These are phyloP conservation scores for Siniperca chuatsi DNA, from an alignment of 2,113 vertebrate genomes.

Conservation along the genomic window DNA sequence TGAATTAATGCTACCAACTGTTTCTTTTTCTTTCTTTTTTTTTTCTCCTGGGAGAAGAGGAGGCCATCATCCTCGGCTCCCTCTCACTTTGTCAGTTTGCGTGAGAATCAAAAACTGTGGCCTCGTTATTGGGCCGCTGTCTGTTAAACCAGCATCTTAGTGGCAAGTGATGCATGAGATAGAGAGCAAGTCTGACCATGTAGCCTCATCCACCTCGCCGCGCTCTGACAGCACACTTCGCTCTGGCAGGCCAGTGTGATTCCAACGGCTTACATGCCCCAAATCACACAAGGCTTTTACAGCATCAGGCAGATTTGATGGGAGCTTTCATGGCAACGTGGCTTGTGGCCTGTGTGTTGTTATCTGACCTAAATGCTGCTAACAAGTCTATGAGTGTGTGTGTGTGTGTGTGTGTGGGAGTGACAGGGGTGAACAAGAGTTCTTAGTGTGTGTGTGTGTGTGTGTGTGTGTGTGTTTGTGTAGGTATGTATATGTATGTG, in stretches of 20 bases:
- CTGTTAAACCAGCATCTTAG: slow-evolving; percentile 73
- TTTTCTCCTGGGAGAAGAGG: not conserved
- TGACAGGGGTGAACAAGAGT: slow-evolving; percentile 58
- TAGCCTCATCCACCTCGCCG: slow-evolving; percentile 64
- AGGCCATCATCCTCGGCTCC: slow-evolving; percentile 49
- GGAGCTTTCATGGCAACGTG: slow-evolving; percentile 81
- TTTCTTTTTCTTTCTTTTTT: not conserved
- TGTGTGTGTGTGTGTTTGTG: not conserved
- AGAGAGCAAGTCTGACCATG: slow-evolving; percentile 71
- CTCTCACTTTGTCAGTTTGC: slow-evolving; percentile 68
- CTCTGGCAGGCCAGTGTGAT: slow-evolving; percentile 77
- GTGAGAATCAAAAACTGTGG: slow-evolving; percentile 65
- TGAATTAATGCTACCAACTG: slow-evolving; percentile 30
- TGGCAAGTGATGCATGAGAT: slow-evolving; percentile 79
- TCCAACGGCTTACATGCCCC: slow-evolving; percentile 84
- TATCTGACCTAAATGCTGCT: slow-evolving; percentile 87
- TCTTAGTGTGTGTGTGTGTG: slow-evolving; percentile 33
- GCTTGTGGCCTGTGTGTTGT: slow-evolving; percentile 78
- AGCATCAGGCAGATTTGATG: slow-evolving; percentile 84
- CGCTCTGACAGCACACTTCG: slow-evolving; percentile 75
- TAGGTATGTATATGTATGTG: not conserved
- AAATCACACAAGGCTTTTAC: slow-evolving; percentile 84
- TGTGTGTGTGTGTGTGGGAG: slow-evolving; percentile 8
- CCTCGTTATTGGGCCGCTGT: slow-evolving; percentile 71
- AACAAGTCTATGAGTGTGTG: slow-evolving; percentile 78